Percentiles rank a stretch among this genome's conserved stretches.
Evolutionary conservation across 1,140 invertebrate genomes (phyloP).

Genomic region (Drosophila littoralis): DNA sequence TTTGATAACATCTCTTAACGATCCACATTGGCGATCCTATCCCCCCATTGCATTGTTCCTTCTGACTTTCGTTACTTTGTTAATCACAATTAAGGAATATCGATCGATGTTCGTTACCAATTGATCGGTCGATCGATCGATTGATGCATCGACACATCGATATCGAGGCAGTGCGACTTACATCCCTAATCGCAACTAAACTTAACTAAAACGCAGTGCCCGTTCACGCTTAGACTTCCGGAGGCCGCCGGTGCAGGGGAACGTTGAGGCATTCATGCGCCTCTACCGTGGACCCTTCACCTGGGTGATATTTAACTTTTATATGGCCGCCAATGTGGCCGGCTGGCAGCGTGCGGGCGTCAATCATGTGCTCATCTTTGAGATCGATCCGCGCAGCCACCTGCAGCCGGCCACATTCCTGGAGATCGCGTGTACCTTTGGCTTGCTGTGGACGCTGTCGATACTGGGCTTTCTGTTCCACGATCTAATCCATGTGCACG

Average conservation of each 20-base stretch:
- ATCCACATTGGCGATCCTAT: background rate
- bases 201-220: constrained; percentile 11
- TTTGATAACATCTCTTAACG: background rate
- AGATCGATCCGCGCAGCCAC: constrained; percentile 91
- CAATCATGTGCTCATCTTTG: constrained; percentile 92
- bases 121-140: background rate
- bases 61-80: background rate
- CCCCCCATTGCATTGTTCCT: too few species aligned
- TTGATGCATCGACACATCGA: background rate
- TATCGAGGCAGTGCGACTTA: background rate
- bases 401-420: constrained; percentile 88
- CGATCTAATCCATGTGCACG: constrained; percentile 85
- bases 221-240: constrained; percentile 68
- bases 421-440: constrained; percentile 89
- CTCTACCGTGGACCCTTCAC: constrained; percentile 90
- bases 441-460: constrained; percentile 88
- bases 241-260: constrained; percentile 27
- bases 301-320: constrained; percentile 89
- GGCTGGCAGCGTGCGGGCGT: constrained; percentile 90
- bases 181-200: constrained; percentile 6
- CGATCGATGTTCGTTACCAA: background rate
- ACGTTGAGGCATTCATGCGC: constrained; percentile 51
- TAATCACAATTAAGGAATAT: background rate
- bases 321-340: constrained; percentile 90
- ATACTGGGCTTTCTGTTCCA: constrained; percentile 85